Evolutionary conservation across 2,888 invertebrate species (phyloP), one percentile per base, ranked within the genome.

Genomic region (Diarsia brunnea): DNA sequence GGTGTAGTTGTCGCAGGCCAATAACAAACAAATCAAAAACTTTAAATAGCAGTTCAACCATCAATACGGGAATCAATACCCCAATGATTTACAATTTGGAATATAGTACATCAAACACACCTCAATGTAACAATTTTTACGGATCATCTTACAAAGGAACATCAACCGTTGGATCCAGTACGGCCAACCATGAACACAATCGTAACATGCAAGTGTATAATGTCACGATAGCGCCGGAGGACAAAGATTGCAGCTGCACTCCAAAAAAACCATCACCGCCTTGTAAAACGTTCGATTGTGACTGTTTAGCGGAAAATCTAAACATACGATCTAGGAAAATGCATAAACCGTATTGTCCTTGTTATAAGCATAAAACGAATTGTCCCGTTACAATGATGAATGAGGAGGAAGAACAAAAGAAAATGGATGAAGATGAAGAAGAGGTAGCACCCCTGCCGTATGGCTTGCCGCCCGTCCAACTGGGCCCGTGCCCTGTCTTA

Each of bases 401-500:
- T 12, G 95, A 93, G 74, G 95, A 94, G 63, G 94, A 94, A 78
- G 93, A 93, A 27, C 88, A 86, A 47, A 93, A 93, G 79, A 91
- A 92, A 68, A 73, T 87, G 43, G 95, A 95, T 0, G 95, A 95
- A 2, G 95, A 95, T 2, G 95, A 95, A 86, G 95, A 95, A 63
- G 95, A 93, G 79, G 81, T 91, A 0, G 93, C 95, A 76, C 93
- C 95, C 49, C 86, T 96, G 55, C 96, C 96, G 2, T 96, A 96
- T 77, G 96, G 96, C 1, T 86, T 96, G 31, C 96, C 96, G 2
- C 96, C 96, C 1, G 93, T 96, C 65, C 89, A 92, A 68, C 92
- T 96, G 4, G 96, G 95, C 8, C 96, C 96, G n/a, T 96, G 96
- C 89, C 96, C 96, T 66, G 93, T 96, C 14, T 85, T 96, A 84